A percentile compares a stretch with the other conserved stretches of the same genome.
phyloP scores from a whole-genome alignment of 2,888 invertebrate genomes.

The Rhyacophila evoluta region DNA sequence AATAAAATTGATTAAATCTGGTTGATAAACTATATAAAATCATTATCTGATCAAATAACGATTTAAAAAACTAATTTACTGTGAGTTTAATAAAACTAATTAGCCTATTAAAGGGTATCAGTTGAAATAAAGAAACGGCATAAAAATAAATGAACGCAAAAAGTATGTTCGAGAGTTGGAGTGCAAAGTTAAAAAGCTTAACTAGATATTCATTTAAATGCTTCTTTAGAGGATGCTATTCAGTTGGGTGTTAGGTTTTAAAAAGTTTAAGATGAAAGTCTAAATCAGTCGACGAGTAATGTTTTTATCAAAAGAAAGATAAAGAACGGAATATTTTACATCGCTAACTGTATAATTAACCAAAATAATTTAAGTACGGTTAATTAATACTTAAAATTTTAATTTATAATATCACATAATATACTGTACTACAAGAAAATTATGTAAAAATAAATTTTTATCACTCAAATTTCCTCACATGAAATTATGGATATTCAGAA shows the following conservation, averaged over 20 bases:
- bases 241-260: background rate
- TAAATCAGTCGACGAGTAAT: background rate
- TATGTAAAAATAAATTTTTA: too few relatives aligned
- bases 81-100: background rate
- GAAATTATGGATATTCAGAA: too few relatives aligned
- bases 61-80: background rate
- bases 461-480: too few relatives aligned
- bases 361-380: too few relatives aligned
- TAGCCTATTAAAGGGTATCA: background rate
- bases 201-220: slow-evolving; percentile 7
- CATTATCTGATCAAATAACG: too few relatives aligned
- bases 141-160: background rate
- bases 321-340: background rate
- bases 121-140: background rate
- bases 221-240: background rate
- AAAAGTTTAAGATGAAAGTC: background rate
- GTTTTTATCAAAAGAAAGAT: background rate
- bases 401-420: too few relatives aligned
- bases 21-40: too few relatives aligned
- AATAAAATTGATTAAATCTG: too few relatives aligned
- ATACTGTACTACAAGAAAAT: too few relatives aligned
- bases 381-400: too few relatives aligned
- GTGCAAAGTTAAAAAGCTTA: slow-evolving; percentile 1
- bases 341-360: background rate
- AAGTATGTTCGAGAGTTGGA: background rate